A percentile compares a stretch with the other conserved stretches of the same genome.
Evolutionary conservation across 2,888 invertebrate genomes (phyloP).

Genomic region (Acleris cristana): DNA sequence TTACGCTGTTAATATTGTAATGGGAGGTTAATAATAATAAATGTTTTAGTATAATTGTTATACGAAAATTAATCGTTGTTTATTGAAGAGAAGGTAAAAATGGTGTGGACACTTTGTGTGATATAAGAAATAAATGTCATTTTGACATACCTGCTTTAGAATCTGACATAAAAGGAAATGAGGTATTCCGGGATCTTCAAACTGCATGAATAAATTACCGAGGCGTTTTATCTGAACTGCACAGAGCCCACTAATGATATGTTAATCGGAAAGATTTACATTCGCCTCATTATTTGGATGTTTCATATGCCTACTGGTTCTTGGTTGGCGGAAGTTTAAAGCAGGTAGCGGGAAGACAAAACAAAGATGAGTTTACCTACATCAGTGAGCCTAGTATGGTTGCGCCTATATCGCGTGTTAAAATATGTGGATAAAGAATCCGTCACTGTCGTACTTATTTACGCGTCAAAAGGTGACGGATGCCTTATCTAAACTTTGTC

Average conservation of each 20-base stretch:
- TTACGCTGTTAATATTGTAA: not conserved
- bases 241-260: conserved; percentile 44
- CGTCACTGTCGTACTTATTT: too few species aligned
- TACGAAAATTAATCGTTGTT: too few species aligned
- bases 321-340: conserved; percentile 39
- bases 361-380: not conserved
- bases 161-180: not conserved
- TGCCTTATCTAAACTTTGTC: too few species aligned
- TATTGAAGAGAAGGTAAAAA: too few species aligned
- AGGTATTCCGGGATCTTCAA: conserved; percentile 7
- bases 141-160: not conserved
- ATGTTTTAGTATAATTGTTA: too few species aligned
- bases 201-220: conserved; percentile 35
- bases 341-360: not conserved
- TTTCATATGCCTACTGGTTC: conserved; percentile 52
- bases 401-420: too few species aligned
- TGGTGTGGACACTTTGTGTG: too few species aligned
- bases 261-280: conserved; percentile 53
- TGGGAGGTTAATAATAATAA: not conserved
- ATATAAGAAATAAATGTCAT: not conserved
- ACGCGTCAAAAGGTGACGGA: too few species aligned
- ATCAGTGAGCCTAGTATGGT: too few species aligned
- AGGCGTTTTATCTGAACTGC: conserved; percentile 46
- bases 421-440: too few species aligned
- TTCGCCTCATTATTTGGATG: conserved; percentile 62